Evolutionary conservation across 1,140 invertebrate species (phyloP).

Genomic region (Bombus waltoni): DNA sequence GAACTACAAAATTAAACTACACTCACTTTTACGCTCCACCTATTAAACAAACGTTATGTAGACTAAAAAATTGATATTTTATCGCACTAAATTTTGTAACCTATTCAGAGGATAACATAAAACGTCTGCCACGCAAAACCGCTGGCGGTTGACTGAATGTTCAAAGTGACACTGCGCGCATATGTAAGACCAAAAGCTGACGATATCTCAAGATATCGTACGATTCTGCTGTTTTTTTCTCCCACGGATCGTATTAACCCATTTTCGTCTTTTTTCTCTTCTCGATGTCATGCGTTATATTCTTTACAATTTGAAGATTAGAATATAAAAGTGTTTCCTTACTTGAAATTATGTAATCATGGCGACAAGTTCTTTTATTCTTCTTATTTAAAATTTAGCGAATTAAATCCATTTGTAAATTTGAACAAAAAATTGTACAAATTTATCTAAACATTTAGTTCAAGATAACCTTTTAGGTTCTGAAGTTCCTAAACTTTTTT

Average conservation of each 20-base stretch:
- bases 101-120: not conserved
- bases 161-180: constrained; percentile 55
- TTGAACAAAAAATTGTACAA: not conserved
- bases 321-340: not conserved
- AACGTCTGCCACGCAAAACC: constrained; percentile 1
- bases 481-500: not conserved
- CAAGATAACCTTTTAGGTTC: not conserved
- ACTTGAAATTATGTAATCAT: constrained; percentile 4
- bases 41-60: too few relatives aligned
- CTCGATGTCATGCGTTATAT: not conserved
- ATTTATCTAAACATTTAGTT: not conserved
- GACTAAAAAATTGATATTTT: not conserved
- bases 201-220: constrained; percentile 74
- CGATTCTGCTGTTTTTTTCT: constrained; percentile 63
- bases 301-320: not conserved
- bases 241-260: constrained; percentile 3
- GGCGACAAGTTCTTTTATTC: not conserved
- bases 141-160: constrained; percentile 70
- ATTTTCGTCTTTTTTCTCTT: constrained; percentile 31
- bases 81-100: constrained; percentile 24
- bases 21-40: not conserved
- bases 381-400: not conserved
- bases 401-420: too few relatives aligned
- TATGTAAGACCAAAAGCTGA: constrained; percentile 61
- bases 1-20: not conserved